A percentile compares a stretch with the other conserved stretches of the same genome.
Conservation (phyloP, 53 echinoderm and acorn worm species). For the Temnopleurus reevesii region DNA sequence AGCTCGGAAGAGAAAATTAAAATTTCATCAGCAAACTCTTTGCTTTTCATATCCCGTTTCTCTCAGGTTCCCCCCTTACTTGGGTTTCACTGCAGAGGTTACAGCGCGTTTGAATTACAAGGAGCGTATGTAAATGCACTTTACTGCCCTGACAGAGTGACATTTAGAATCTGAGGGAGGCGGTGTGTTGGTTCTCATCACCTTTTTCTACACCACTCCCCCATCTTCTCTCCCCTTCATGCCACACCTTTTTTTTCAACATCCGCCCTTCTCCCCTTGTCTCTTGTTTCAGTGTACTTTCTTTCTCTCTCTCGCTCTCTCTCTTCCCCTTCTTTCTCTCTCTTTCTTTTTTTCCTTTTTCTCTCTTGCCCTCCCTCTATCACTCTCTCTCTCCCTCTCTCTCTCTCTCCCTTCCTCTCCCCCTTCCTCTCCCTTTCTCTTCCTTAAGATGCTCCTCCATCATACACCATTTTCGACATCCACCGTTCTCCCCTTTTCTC, state of each 20-base stretch:
- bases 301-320: too few species aligned
- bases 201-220: background rate
- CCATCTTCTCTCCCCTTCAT: background rate
- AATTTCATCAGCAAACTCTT: conserved; percentile 56
- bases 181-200: background rate
- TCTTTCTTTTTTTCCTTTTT: background rate
- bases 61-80: conserved; percentile 1
- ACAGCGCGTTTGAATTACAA: conserved; percentile 38
- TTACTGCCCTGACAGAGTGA: conserved; percentile 41
- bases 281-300: too few species aligned
- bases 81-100: conserved; percentile 54
- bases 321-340: background rate
- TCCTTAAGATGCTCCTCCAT: too few species aligned
- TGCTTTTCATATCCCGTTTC: conserved; percentile 51
- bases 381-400: background rate
- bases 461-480: background rate
- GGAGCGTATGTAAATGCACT: conserved; percentile 50
- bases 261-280: too few species aligned
- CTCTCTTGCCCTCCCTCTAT: background rate
- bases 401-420: background rate
- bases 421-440: background rate
- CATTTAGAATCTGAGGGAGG: conserved; percentile 26
- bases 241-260: too few species aligned
- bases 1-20: conserved; percentile 35
- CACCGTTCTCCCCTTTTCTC: too few species aligned